phyloP scores from a whole-genome alignment of 1,140 invertebrate genomes.

The Battus philenor region DNA sequence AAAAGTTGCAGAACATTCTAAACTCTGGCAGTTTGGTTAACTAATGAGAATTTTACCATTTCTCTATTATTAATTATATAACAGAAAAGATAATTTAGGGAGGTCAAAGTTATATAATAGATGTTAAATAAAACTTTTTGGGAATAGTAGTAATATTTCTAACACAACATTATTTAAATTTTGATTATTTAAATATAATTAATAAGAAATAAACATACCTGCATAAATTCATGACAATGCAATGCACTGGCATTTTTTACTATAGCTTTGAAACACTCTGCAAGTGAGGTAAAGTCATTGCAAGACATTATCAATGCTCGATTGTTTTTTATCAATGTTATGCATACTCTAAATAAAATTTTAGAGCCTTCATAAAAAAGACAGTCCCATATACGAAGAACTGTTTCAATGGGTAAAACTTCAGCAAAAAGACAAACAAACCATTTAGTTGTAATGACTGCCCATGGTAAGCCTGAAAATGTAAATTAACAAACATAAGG shows the following conservation, averaged over 20 bases:
- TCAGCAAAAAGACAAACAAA: conserved; percentile 95
- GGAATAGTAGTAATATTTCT: no score
- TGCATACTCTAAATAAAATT: conserved; percentile 87
- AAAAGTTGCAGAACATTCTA: no score
- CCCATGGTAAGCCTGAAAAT: conserved; percentile 84
- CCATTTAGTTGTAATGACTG: conserved; percentile 94
- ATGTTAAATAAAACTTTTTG: no score
- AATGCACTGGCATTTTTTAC: conserved; percentile 83
- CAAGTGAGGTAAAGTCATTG: conserved; percentile 84
- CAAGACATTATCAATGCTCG: conserved; percentile 82
- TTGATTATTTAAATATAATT: no score
- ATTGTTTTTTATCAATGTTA: conserved; percentile 88
- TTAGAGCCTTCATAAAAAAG: conserved; percentile 96
- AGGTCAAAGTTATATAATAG: no score
- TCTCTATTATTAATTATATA: no score
- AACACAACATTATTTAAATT: no score
- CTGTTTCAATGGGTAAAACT: conserved; percentile 93
- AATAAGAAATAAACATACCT: conserved; percentile 73
- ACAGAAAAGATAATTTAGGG: no score
- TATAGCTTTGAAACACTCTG: conserved; percentile 87
- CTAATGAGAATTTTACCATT: no score
- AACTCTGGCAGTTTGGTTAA: no score
- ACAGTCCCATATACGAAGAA: conserved; percentile 95
- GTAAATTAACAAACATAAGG: conserved; percentile 17
- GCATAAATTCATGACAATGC: conserved; percentile 90